Conservation (phyloP, 2,888 invertebrate species). For the Temnothorax ravouxi region DNA sequence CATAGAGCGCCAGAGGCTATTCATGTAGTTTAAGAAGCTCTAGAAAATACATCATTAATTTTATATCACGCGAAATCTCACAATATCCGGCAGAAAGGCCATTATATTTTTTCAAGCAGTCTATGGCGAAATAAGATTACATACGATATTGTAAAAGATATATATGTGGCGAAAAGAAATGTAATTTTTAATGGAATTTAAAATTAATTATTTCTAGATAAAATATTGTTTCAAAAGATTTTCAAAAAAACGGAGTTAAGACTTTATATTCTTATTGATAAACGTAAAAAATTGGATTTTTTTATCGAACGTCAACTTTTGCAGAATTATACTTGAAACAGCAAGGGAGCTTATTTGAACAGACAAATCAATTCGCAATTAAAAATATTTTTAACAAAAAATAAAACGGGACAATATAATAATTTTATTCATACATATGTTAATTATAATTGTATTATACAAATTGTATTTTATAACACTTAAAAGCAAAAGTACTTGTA, state of each 20-base stretch:
- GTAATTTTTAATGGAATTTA: neutral
- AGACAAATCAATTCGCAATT: neutral
- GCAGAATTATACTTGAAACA: neutral
- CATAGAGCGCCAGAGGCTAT: conserved; percentile 88
- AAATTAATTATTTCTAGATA: neutral
- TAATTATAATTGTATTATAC: too few species aligned
- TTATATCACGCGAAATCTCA: neutral
- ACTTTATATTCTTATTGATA: neutral
- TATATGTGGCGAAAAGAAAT: neutral
- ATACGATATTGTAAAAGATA: neutral
- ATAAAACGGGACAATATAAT: neutral
- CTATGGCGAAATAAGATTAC: neutral
- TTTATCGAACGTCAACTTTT: neutral
- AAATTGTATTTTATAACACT: neutral
- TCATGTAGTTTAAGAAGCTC: conserved; percentile 88
- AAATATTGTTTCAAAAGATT: neutral
- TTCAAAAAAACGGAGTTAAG: neutral
- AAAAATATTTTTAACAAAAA: conserved; percentile 4
- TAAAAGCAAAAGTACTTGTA: neutral
- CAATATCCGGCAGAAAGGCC: neutral
- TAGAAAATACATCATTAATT: conserved; percentile 50
- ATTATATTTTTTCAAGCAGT: neutral
- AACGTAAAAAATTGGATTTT: neutral
- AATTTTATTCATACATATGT: neutral
- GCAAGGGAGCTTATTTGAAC: neutral